phyloP scores from a whole-genome alignment of 2,797 vertebrate genomes.

The Chaetodon trifasciatus region DNA sequence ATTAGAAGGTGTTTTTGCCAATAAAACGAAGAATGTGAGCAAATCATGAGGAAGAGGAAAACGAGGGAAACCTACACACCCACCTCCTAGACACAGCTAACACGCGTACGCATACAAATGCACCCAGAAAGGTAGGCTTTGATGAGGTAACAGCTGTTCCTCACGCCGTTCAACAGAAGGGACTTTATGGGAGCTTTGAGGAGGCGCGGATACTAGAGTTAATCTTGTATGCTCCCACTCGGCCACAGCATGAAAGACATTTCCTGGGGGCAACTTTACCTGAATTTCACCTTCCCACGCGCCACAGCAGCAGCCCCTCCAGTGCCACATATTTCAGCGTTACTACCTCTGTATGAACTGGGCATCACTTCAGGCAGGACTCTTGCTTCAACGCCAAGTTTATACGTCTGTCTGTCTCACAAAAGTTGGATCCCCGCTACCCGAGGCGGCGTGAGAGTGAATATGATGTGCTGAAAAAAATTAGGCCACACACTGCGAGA shows the following conservation, averaged over 20 bases:
- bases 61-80: neutral
- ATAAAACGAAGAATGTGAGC: slow-evolving; percentile 20
- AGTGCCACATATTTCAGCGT: slow-evolving; percentile 33
- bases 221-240: slow-evolving; percentile 62
- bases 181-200: slow-evolving; percentile 56
- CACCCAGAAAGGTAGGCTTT: slow-evolving; percentile 39
- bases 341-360: slow-evolving; percentile 19
- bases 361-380: slow-evolving; percentile 60
- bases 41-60: neutral
- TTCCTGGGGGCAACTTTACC: slow-evolving; percentile 62
- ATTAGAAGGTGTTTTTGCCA: neutral
- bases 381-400: slow-evolving; percentile 43
- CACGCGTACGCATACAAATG: slow-evolving; percentile 26
- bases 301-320: slow-evolving; percentile 37
- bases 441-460: slow-evolving; percentile 30
- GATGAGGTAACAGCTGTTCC: slow-evolving; percentile 61
- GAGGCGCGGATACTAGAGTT: slow-evolving; percentile 39
- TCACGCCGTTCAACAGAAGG: slow-evolving; percentile 51
- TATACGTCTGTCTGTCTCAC: slow-evolving; percentile 41
- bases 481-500: slow-evolving; percentile 42
- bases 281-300: slow-evolving; percentile 39
- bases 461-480: slow-evolving; percentile 34
- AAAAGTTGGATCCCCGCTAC: slow-evolving; percentile 63
- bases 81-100: slow-evolving; percentile 19
- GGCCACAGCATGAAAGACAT: slow-evolving; percentile 51